These are phyloP conservation scores for Rhabdomys dilectus DNA, from an alignment of 2,113 vertebrate species.

Conservation along the genomic window DNA sequence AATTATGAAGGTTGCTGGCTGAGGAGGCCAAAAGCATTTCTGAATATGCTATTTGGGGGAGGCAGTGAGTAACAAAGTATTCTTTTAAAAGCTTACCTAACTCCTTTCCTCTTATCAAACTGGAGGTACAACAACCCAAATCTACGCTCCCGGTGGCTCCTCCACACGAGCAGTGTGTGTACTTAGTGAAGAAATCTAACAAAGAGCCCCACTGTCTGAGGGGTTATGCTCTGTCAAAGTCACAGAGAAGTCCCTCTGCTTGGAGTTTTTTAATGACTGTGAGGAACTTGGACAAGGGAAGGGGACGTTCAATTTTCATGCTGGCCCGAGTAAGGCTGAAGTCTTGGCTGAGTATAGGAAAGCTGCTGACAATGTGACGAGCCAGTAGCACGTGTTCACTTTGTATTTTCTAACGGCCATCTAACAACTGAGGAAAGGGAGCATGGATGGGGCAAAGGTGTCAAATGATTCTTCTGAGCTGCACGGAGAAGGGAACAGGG, in stretches of 20 bases:
- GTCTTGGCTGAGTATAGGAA: not conserved
- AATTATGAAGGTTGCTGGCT: not conserved
- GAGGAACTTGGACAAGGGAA: slow-evolving; percentile 63
- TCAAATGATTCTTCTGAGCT: not conserved
- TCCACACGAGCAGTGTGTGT: slow-evolving; percentile 65
- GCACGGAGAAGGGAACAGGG: not conserved
- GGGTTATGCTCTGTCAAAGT: not conserved
- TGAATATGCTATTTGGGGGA: not conserved
- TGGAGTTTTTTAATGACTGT: not conserved
- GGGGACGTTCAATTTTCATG: not conserved
- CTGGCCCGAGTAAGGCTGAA: slow-evolving; percentile 70
- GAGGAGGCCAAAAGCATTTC: not conserved
- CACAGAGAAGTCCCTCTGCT: slow-evolving; percentile 64
- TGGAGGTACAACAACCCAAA: not conserved
- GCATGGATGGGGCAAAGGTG: not conserved
- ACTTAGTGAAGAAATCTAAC: slow-evolving; percentile 73
- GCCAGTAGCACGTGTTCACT: not conserved
- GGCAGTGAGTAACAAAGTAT: not conserved
- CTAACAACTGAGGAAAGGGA: not conserved
- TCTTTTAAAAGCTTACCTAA: not conserved
- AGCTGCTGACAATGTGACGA: not conserved
- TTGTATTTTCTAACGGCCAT: not conserved
- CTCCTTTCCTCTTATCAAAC: not conserved
- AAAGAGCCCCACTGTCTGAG: slow-evolving; percentile 67
- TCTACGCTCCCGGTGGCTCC: slow-evolving; percentile 58